These are phyloP conservation scores for Siderastrea siderea DNA, from an alignment of 92 coral and sea anemone species.

Conservation along the genomic window DNA sequence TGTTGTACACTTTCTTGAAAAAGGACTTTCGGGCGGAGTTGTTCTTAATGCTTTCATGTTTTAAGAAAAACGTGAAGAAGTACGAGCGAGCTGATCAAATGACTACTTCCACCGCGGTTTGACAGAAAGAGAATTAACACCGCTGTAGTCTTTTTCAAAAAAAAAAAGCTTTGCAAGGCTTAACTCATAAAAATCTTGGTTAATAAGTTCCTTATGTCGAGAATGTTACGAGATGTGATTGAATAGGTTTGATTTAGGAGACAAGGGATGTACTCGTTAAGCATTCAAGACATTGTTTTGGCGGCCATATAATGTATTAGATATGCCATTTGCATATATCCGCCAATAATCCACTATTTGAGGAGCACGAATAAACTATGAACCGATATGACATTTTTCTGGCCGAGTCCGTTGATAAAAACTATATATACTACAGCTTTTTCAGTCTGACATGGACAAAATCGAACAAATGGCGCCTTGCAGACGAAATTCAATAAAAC, in stretches of 20 bases:
- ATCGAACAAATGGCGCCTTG: neutral
- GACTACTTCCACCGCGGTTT: neutral
- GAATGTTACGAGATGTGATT: neutral
- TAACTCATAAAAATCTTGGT: neutral
- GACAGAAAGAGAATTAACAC: neutral
- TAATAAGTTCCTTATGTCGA: neutral
- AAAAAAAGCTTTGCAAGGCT: neutral
- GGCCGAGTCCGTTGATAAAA: neutral
- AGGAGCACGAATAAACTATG: neutral
- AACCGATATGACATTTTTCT: too few relatives aligned
- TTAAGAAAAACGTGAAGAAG: neutral
- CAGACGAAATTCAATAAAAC: neutral
- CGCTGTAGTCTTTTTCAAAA: too few relatives aligned
- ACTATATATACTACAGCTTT: neutral
- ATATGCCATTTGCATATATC: neutral
- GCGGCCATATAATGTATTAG: neutral
- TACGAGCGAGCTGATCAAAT: constrained; percentile 2
- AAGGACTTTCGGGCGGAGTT: constrained; percentile 86
- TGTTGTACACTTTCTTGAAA: constrained; percentile 90
- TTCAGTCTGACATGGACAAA: neutral
- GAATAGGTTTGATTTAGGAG: neutral
- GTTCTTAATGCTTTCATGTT: constrained; percentile 28
- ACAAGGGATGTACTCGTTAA: neutral
- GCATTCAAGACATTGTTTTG: neutral
- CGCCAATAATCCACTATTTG: neutral